Conservation (phyloP, 2,888 invertebrate species). For the Lasioglossum lativentre region DNA sequence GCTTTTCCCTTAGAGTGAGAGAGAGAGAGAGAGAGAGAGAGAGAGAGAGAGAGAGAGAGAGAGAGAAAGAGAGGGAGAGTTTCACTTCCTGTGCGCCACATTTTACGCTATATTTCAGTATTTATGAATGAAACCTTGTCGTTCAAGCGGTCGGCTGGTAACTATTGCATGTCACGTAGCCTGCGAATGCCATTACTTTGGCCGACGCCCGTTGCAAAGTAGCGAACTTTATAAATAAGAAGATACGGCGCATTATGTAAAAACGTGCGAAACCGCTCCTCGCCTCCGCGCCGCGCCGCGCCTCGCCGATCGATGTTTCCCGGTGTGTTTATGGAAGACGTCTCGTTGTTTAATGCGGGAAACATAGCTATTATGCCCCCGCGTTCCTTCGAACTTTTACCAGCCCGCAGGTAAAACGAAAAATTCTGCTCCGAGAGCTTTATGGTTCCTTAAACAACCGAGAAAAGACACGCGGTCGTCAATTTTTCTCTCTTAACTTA, state of each 20-base stretch:
- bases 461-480: neutral
- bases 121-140: conserved; percentile 5
- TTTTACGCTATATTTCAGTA: conserved; percentile 5
- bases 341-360: neutral
- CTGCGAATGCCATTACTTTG: neutral
- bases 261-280: conserved; percentile 4
- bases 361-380: neutral
- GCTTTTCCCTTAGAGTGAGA: neutral
- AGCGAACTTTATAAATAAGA: conserved; percentile 8
- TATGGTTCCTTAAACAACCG: neutral
- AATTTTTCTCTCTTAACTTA: neutral
- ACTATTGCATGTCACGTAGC: conserved; percentile 5
- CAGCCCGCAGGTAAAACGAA: neutral
- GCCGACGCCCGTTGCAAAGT: neutral
- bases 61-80: neutral
- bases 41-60: no score
- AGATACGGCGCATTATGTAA: conserved; percentile 3
- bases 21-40: neutral
- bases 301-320: neutral
- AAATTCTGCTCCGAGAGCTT: neutral
- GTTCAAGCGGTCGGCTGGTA: neutral
- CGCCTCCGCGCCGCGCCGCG: neutral
- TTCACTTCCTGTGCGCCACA: neutral
- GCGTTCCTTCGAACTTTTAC: conserved; percentile 1
- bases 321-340: neutral